phyloP scores from a whole-genome alignment of 2,888 invertebrate genomes.

The Macrophya annulata region DNA sequence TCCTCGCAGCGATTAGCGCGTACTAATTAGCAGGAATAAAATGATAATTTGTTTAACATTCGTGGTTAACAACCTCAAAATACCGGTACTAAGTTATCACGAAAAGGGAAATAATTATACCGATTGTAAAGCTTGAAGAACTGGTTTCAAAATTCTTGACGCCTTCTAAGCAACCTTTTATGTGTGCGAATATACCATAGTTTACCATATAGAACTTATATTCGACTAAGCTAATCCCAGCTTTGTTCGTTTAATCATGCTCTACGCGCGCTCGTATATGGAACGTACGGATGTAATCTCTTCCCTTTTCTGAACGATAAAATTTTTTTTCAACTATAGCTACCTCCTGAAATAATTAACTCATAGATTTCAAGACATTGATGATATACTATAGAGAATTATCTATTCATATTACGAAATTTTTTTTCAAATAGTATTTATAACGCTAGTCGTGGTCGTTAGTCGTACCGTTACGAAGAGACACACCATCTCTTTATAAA shows the following conservation, averaged over 20 bases:
- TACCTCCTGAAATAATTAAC: not conserved
- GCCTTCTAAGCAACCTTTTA: not conserved
- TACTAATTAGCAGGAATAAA: slow-evolving; percentile 29
- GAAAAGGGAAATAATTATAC: not conserved
- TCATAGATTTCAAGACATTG: not conserved
- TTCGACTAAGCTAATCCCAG: not conserved
- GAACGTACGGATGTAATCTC: not conserved
- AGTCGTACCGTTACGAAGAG: not conserved
- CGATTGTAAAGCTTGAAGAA: not conserved
- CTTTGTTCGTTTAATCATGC: not conserved
- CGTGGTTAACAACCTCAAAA: slow-evolving; percentile 21
- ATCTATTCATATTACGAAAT: not conserved
- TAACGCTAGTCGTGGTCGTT: not conserved
- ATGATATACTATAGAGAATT: not conserved
- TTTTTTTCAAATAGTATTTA: not conserved
- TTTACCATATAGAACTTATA: not conserved
- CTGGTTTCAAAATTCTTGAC: not conserved
- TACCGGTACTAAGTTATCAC: not conserved
- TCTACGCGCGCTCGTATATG: not conserved
- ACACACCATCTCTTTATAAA: not conserved
- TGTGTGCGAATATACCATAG: not conserved
- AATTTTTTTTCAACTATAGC: not conserved
- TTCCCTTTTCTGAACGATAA: not conserved
- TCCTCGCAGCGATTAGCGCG: slow-evolving; percentile 41
- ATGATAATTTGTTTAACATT: slow-evolving; percentile 11